Base-by-base conservation (phyloP, 2,888 invertebrate genomes). In the Melangyna quadrimaculata region DNA sequence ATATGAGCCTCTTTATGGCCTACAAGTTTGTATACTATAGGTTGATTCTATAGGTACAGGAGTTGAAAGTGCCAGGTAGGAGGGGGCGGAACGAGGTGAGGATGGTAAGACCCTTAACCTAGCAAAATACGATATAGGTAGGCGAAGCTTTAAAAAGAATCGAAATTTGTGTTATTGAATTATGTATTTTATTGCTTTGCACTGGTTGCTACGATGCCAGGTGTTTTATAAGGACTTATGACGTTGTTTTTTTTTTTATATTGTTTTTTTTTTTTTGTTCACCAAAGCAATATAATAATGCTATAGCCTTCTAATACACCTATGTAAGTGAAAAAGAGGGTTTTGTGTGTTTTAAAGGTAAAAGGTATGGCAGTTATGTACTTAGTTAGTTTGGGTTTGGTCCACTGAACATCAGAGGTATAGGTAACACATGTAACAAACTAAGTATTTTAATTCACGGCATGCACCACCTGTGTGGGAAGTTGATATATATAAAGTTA, bases 151-250 rank as follows among this genome's bases (percentile, higher is more conserved):
- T 48, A 43, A 61, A 80, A 84, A 80, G 71, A 77, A 77, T 80
- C 48, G 71, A 80, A 84, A 77, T 84, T 43, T 45, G 63, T 84
- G 80, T 84, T 80, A 80, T 77, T 84, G 80, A 84, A 84, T 80
- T 84, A 84, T 77, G 75, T 67, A 84, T 80, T 80, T 84, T 84
- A 84, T 84, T 80, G 80, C 61, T 71, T 79, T 70, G 74, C 79
- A 67, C 67, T 83, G 53, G 82, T 78, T 75, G 45, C 67, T 48
- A 67, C 35, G 48, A 29, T 35, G 67, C 48, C 67, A 67, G 67
- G 67, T 67, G 67, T 67, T 48, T 22, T 67, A 67, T 32, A 65
- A 48, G 67, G 48, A 48, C 48, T 67, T 48, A 48, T 32, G 51
- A 63, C 63, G 12, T 45, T 45, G 10, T 29, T 63, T 45, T 45